These are phyloP conservation scores for Coleophora flavipennella DNA, from an alignment of 2,888 invertebrate species.

Conservation along the genomic window DNA sequence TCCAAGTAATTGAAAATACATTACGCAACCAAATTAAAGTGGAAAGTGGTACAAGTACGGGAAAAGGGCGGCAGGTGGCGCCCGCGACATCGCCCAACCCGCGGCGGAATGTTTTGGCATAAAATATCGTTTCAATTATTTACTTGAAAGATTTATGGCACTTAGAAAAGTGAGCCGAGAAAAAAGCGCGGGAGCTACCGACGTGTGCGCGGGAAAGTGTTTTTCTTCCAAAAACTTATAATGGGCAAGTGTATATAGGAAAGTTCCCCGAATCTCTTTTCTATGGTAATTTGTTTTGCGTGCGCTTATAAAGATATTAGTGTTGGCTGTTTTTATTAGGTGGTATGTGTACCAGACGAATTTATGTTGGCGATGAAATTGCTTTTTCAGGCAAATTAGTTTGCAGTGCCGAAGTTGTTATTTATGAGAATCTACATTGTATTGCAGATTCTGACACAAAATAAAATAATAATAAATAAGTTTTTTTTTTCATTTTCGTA, in stretches of 20 bases:
- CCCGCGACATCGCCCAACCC: conserved; percentile 56
- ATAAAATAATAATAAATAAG: too few species aligned
- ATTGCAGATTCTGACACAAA: too few species aligned
- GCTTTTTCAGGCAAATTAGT: too few species aligned
- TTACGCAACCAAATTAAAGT: conserved; percentile 73
- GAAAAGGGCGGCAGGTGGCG: conserved; percentile 61
- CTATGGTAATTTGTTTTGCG: conserved; percentile 72
- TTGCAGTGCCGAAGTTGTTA: too few species aligned
- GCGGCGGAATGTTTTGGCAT: conserved; percentile 72
- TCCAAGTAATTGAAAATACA: conserved; percentile 70
- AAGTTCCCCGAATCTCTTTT: conserved; percentile 68
- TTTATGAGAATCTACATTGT: too few species aligned
- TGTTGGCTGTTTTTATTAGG: conserved; percentile 33
- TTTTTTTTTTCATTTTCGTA: too few species aligned
- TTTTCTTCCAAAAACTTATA: conserved; percentile 71
- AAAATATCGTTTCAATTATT: conserved; percentile 75
- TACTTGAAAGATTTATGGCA: conserved; percentile 71
- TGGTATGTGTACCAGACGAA: conserved; percentile 13
- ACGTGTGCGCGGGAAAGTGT: conserved; percentile 68
- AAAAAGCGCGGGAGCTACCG: conserved; percentile 68
- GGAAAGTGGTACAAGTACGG: conserved; percentile 69
- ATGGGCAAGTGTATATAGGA: conserved; percentile 68
- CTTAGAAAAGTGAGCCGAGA: conserved; percentile 72
- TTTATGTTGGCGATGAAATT: too few species aligned
- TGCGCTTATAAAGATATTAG: conserved; percentile 59